phyloP scores from a whole-genome alignment of 2,888 invertebrate species.

The Halictus quadricinctus region DNA sequence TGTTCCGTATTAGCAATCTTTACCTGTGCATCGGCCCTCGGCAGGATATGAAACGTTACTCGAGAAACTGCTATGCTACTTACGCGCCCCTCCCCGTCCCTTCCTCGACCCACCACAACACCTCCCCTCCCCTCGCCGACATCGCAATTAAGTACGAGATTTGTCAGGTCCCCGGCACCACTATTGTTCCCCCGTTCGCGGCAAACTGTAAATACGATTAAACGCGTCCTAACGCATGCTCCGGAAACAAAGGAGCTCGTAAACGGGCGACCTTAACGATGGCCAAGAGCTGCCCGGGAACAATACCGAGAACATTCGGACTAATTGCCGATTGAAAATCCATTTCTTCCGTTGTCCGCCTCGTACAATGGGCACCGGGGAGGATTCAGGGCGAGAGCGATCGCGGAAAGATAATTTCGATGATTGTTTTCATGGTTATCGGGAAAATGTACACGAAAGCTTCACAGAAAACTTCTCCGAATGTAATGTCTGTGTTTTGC shows the following conservation, averaged over 20 bases:
- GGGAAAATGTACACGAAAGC: neutral
- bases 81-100: neutral
- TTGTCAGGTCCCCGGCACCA: conserved; percentile 23
- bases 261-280: conserved; percentile 20
- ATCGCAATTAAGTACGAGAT: conserved; percentile 48
- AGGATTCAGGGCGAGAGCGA: neutral
- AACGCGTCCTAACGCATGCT: conserved; percentile 27
- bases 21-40: conserved; percentile 14
- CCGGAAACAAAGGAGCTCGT: conserved; percentile 8
- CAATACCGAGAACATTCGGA: neutral
- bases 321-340: conserved; percentile 16
- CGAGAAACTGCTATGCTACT: conserved; percentile 45
- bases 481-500: neutral
- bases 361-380: neutral
- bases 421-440: neutral
- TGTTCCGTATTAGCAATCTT: neutral
- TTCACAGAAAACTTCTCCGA: neutral
- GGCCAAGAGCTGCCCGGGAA: neutral
- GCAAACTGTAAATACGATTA: conserved; percentile 38
- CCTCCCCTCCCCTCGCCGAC: neutral
- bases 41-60: conserved; percentile 44
- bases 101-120: neutral
- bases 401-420: neutral
- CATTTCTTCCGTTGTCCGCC: conserved; percentile 1
- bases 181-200: conserved; percentile 25